Base-by-base conservation (phyloP, 2,113 vertebrate genomes). In the Brachyistius frenatus region DNA sequence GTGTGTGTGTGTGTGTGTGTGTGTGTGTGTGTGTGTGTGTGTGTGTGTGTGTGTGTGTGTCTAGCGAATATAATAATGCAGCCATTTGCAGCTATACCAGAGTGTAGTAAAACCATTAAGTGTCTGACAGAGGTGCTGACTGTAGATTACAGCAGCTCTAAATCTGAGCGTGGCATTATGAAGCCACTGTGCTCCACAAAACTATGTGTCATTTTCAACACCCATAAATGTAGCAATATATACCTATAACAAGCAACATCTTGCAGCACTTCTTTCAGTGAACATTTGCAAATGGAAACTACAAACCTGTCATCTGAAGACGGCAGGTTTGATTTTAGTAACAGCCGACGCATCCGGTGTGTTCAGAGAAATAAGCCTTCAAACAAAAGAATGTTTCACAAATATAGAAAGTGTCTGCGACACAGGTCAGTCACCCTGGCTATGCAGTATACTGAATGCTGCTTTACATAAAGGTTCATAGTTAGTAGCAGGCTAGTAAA, bases 41-140 rank as follows among this genome's bases (percentile, higher is more conserved):
- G 67, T 64, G 13, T 50, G 7, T 65, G 55, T 66, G 33, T 75
- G 63, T 68, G 65, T 76, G 57, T 66, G 50, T 81, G 74, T 73
- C 61, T 77, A 5, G 54, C 5, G 35, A 83, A 72, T 85, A 87
- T 83, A 86, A 84, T 85, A 88, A 86, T 78, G 78, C 86, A 86
- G 70, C 53, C 73, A 66, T 89, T 89, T 86, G 62, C 80, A 76
- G 83, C 73, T 36, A 62, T 67, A 78, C 55, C 55, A 75, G 65
- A 87, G 80, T 70, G 85, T 80, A 87, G 86, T 83, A 87, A 87
- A 86, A 83, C 81, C 84, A 91, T 84, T 90, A 84, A 84, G 84
- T 36, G 75, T 76, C 78, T 75, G 82, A 83, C 84, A 84, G 82
- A 89, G 90, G 89, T 88, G 85, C 88, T 88, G 90, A 90, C 86